phyloP scores from a whole-genome alignment of 64 coral and sea anemone genomes.

The Stylophora pistillata region DNA sequence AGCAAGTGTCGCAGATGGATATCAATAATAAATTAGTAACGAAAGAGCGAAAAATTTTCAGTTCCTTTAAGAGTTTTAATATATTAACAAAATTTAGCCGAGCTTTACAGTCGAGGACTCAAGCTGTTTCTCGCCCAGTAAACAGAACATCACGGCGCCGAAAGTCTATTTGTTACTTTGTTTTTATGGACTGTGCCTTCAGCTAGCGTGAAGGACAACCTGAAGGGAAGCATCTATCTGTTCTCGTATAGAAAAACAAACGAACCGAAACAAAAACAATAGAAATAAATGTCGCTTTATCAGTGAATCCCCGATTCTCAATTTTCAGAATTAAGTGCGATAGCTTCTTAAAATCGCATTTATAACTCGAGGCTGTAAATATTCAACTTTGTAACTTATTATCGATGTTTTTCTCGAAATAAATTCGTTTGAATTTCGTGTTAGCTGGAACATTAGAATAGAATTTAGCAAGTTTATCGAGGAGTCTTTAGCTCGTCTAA shows the following conservation, averaged over 20 bases:
- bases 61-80: constrained; percentile 8
- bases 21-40: constrained; percentile 20
- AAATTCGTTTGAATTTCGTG: too few relatives aligned
- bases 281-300: too few relatives aligned
- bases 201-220: not conserved
- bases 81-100: not conserved
- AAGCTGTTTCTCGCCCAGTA: not conserved
- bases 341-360: too few relatives aligned
- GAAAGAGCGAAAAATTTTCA: not conserved
- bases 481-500: too few relatives aligned
- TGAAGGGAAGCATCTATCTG: not conserved
- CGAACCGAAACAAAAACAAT: too few relatives aligned
- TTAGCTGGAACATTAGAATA: too few relatives aligned
- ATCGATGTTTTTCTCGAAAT: too few relatives aligned
- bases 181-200: not conserved
- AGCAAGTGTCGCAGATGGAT: constrained; percentile 8
- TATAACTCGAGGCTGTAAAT: too few relatives aligned
- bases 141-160: not conserved
- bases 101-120: not conserved
- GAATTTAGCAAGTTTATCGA: too few relatives aligned
- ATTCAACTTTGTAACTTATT: too few relatives aligned
- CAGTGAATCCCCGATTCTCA: too few relatives aligned
- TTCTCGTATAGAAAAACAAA: not conserved
- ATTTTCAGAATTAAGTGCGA: too few relatives aligned
- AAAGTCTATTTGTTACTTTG: not conserved